These are phyloP conservation scores for Turritopsis dohrnii DNA, from an alignment of 30 jellyfish, hydroid and myxozoan species.

Conservation along the genomic window DNA sequence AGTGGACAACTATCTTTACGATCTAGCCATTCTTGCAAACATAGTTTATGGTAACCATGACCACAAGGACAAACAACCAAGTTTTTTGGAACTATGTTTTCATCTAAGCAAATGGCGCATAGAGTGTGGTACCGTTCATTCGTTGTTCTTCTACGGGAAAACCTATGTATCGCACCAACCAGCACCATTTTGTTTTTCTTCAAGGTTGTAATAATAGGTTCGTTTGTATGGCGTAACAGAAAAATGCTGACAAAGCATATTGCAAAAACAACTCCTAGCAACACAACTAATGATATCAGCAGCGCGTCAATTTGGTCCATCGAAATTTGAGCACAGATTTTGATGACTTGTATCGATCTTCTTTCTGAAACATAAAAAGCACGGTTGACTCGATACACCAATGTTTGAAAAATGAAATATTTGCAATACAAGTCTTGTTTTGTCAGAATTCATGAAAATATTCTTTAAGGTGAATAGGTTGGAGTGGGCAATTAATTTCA, in stretches of 20 bases:
- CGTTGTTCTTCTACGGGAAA: not conserved
- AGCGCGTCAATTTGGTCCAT: not conserved
- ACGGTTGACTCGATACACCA: not conserved
- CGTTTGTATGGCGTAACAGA: not conserved
- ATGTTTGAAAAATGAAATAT: not conserved
- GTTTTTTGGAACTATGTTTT: not conserved
- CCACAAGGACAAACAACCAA: constrained; percentile 29
- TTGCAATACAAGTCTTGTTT: too few species aligned
- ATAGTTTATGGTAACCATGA: constrained; percentile 24
- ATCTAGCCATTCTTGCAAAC: constrained; percentile 21
- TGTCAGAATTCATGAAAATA: too few species aligned
- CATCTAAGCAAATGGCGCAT: constrained; percentile 29
- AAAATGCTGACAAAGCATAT: not conserved
- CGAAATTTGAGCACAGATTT: not conserved
- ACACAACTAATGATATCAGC: not conserved
- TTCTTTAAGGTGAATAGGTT: too few species aligned
- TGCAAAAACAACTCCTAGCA: not conserved
- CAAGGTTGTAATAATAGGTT: not conserved
- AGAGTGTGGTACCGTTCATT: not conserved
- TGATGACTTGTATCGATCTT: not conserved
- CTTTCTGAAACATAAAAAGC: not conserved
- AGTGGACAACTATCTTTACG: constrained; percentile 28
- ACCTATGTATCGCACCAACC: not conserved
- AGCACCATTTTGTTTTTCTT: not conserved
- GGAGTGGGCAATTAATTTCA: too few species aligned